Evolutionary conservation across 1,140 invertebrate species (phyloP), one percentile per base, ranked within the genome.

Genomic region (Rhizoglyphus robini): DNA sequence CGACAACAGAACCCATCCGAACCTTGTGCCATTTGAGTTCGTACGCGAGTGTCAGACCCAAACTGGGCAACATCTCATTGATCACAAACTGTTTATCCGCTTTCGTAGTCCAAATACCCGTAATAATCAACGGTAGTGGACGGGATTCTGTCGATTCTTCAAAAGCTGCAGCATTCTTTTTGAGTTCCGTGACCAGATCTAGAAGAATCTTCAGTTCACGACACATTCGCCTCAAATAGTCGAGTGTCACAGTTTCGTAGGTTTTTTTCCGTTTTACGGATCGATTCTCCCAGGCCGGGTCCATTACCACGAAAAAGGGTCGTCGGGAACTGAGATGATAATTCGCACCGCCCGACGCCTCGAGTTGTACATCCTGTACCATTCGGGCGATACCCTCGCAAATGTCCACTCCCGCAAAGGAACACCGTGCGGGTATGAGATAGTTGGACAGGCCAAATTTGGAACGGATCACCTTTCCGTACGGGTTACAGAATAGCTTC

Each of bases 11-110:
- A n/a, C n/a, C n/a, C n/a, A n/a, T n/a, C n/a, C n/a, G n/a, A n/a
- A n/a, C 32, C 46, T 68, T 68, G 25, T 68, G 67, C 67, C 67
- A 68, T 20, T 59, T 65, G n/a, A 27, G 59, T 4, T 31, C 31
- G 34, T n/a, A 27, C 29, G 38, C 20, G 30, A 27, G n/a, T 32
- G 34, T 34, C n/a, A 64, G 5, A 31, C 48, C 20, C 15, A 67
- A 20, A 2, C 11, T 15, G n/a, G 66, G 66, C 48, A 67, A 58
- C 30, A 67, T 57, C 20, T 67, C 18, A 46, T 63, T 36, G 31
- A 63, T 18, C 31, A 64, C 60, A 63, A 67, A 67, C 18, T 20
- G 8, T 59, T 57, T 63, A 3, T 54, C 18, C 27, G 41, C 32
- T 5, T 67, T 29, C 3, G 66, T 67, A 25, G 60, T 63, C 66